Evolutionary conservation across 2,888 invertebrate species (phyloP).

Genomic region (Erpobdella octoculata): DNA sequence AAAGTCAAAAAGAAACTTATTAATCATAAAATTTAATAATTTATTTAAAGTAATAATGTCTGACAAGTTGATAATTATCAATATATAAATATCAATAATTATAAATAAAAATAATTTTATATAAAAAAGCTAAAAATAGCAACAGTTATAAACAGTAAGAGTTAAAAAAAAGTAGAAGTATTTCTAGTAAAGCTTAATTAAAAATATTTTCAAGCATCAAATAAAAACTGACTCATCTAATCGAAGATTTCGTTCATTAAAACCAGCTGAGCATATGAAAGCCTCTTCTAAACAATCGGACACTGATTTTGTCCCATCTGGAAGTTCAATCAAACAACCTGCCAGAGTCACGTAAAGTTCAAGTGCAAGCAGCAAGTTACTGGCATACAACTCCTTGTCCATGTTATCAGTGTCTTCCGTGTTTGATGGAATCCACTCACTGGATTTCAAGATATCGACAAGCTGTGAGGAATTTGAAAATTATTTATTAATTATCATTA

Average conservation of each 20-base stretch:
- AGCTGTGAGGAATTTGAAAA: background rate
- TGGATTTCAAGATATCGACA: background rate
- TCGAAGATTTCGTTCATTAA: background rate
- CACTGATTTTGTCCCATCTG: background rate
- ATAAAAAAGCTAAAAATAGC: background rate
- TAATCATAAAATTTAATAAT: too few species aligned
- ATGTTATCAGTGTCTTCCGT: background rate
- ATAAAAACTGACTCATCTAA: background rate
- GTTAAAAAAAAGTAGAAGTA: too few species aligned
- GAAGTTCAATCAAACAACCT: background rate
- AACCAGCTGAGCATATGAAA: background rate
- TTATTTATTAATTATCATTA: background rate
- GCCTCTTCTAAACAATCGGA: background rate
- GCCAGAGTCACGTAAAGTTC: conserved; percentile 11
- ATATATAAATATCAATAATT: background rate
- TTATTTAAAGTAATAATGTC: too few species aligned
- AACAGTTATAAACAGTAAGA: too few species aligned
- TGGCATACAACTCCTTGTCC: background rate
- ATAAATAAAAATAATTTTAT: background rate
- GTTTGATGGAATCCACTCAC: background rate
- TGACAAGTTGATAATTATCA: too few species aligned
- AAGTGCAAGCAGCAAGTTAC: background rate
- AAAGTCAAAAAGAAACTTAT: too few species aligned
- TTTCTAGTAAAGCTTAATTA: too few species aligned
- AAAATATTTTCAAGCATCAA: background rate